These are phyloP conservation scores for Micrasema longulum DNA, from an alignment of 1,140 invertebrate species.

Conservation along the genomic window DNA sequence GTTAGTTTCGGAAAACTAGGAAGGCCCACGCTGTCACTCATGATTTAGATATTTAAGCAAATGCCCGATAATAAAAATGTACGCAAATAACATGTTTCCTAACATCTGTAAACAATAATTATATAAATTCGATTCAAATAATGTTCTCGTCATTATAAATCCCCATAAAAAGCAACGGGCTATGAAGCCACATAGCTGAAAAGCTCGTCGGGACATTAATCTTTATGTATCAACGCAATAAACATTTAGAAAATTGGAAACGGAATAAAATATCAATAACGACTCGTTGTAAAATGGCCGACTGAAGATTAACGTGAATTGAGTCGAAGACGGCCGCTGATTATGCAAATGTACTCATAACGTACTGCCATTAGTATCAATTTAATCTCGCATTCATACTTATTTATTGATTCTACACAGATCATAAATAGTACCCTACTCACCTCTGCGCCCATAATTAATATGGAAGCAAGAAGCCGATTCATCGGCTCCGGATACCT, in stretches of 20 bases:
- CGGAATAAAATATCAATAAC: constrained; percentile 40
- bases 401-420: constrained; percentile 45
- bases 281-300: constrained; percentile 12
- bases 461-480: constrained; percentile 46
- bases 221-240: constrained; percentile 25
- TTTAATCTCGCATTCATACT: constrained; percentile 37
- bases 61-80: not conserved
- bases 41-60: constrained; percentile 31
- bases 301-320: constrained; percentile 5
- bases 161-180: constrained; percentile 27
- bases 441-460: constrained; percentile 47
- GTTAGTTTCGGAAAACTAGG: no score
- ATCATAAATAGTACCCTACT: constrained; percentile 45
- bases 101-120: constrained; percentile 38
- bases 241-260: constrained; percentile 36
- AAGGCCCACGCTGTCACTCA: constrained; percentile 21
- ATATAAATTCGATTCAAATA: constrained; percentile 29
- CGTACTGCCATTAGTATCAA: constrained; percentile 37
- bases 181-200: constrained; percentile 26
- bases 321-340: constrained; percentile 9
- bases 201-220: constrained; percentile 30
- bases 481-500: constrained; percentile 37
- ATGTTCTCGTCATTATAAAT: constrained; percentile 33
- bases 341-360: constrained; percentile 42
- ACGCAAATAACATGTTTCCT: constrained; percentile 17